Percentiles rank a stretch among this genome's conserved stretches.
Evolutionary conservation across 2,888 invertebrate genomes (phyloP).

Genomic region (Beris chalybata): DNA sequence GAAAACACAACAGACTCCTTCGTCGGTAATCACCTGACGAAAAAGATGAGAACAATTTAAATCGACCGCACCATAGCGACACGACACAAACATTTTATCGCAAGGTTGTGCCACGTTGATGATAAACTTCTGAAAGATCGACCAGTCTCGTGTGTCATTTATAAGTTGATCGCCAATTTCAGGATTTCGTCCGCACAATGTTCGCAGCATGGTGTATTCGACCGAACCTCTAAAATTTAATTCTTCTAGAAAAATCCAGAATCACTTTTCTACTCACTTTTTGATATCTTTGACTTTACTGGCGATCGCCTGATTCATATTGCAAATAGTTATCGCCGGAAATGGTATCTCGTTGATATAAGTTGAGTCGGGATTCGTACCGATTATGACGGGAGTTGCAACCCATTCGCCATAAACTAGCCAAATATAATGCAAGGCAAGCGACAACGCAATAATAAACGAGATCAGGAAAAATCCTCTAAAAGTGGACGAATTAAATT

Average conservation of each 20-base stretch:
- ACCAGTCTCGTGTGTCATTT: conserved; percentile 45
- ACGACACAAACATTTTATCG: conserved; percentile 54
- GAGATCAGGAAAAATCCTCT: conserved; percentile 24
- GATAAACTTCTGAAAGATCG: conserved; percentile 14
- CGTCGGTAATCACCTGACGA: conserved; percentile 77
- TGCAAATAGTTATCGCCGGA: conserved; percentile 83
- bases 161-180: background rate
- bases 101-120: conserved; percentile 43
- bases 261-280: conserved; percentile 40
- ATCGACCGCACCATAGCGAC: conserved; percentile 66
- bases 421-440: conserved; percentile 73
- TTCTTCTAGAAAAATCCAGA: too few relatives aligned
- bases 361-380: conserved; percentile 71
- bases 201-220: conserved; percentile 14
- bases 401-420: conserved; percentile 75
- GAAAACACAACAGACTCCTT: conserved; percentile 83
- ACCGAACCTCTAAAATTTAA: conserved; percentile 15
- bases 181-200: conserved; percentile 22
- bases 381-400: conserved; percentile 75
- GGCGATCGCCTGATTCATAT: conserved; percentile 77
- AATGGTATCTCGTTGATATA: conserved; percentile 73
- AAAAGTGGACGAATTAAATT: background rate
- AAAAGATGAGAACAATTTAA: conserved; percentile 70
- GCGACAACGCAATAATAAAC: conserved; percentile 60
- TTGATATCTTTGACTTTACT: conserved; percentile 65